A percentile compares a stretch with the other conserved stretches of the same genome.
Conservation (phyloP, 2,888 invertebrate genomes). For the Synanthedon tipuliformis region DNA sequence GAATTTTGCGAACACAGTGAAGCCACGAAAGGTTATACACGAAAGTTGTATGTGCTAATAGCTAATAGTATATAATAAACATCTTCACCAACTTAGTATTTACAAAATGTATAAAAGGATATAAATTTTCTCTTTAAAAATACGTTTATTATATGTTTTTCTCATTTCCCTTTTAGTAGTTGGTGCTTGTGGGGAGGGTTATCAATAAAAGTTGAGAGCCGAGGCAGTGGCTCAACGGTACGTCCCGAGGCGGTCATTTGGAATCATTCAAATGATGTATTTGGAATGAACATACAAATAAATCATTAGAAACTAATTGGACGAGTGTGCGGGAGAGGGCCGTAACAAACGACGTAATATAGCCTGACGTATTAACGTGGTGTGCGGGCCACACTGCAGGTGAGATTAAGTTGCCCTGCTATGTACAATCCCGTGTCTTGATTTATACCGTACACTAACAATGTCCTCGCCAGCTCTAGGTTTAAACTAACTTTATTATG, state of each 20-base stretch:
- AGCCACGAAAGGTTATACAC: too few species aligned
- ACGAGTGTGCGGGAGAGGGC: constrained; percentile 5
- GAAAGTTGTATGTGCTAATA: too few species aligned
- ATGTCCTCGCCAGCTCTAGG: constrained; percentile 11
- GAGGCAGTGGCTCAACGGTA: constrained; percentile 17
- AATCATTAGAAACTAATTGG: constrained; percentile 21
- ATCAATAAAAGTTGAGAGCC: constrained; percentile 34
- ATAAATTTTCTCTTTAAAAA: too few species aligned
- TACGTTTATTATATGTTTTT: too few species aligned
- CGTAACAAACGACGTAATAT: constrained; percentile 48
- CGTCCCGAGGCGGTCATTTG: constrained; percentile 54
- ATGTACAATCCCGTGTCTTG: constrained; percentile 31
- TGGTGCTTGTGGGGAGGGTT: not conserved
- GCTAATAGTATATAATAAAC: too few species aligned
- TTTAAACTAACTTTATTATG: constrained; percentile 18
- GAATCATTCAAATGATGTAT: not conserved
- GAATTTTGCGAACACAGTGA: too few species aligned
- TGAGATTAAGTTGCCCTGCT: constrained; percentile 38
- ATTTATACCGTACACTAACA: constrained; percentile 30
- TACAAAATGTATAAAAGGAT: too few species aligned
- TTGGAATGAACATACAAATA: constrained; percentile 9
- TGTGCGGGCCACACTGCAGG: constrained; percentile 17
- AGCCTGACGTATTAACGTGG: constrained; percentile 44
- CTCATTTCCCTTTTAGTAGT: not conserved
- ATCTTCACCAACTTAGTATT: too few species aligned